Conservation (phyloP, 2,888 invertebrate genomes). For the Oxyscelio sp. region DNA sequence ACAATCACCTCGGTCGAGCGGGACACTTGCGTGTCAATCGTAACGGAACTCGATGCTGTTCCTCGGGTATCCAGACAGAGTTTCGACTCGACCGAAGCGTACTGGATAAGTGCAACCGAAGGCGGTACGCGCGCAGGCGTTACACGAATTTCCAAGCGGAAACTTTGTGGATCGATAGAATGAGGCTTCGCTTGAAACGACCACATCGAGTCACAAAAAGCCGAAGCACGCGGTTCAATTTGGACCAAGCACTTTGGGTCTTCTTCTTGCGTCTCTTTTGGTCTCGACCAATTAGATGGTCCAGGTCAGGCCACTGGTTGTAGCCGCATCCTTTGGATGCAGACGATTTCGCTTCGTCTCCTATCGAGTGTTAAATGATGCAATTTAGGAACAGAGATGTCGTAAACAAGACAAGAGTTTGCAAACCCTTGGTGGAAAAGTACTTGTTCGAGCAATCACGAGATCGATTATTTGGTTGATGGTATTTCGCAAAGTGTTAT, state of each 20-base stretch:
- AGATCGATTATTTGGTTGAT: constrained; percentile 6
- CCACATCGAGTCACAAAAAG: constrained; percentile 23
- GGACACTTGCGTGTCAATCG: constrained; percentile 37
- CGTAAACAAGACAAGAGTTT: background rate
- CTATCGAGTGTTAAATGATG: too few species aligned
- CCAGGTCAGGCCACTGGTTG: too few species aligned
- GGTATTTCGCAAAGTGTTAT: background rate
- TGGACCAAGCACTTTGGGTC: constrained; percentile 20
- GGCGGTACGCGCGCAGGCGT: constrained; percentile 63
- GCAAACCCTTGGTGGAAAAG: constrained; percentile 1
- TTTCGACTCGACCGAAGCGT: constrained; percentile 50
- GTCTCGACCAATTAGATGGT: too few species aligned
- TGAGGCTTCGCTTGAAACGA: constrained; percentile 56
- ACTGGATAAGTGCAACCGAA: constrained; percentile 47
- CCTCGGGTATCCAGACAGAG: constrained; percentile 30
- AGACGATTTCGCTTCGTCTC: too few species aligned
- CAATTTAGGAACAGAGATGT: background rate
- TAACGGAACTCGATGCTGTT: constrained; percentile 22
- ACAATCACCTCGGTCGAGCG: constrained; percentile 17
- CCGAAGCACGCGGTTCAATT: constrained; percentile 1
- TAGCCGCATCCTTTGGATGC: too few species aligned
- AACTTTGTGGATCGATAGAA: constrained; percentile 75
- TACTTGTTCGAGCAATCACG: constrained; percentile 8
- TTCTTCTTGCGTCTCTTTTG: too few species aligned
- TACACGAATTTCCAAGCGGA: constrained; percentile 63